Percentiles rank a stretch among this genome's conserved stretches.
These are phyloP conservation scores for Potorous gilbertii DNA, from an alignment of 2,797 vertebrate genomes.

Conservation along the genomic window DNA sequence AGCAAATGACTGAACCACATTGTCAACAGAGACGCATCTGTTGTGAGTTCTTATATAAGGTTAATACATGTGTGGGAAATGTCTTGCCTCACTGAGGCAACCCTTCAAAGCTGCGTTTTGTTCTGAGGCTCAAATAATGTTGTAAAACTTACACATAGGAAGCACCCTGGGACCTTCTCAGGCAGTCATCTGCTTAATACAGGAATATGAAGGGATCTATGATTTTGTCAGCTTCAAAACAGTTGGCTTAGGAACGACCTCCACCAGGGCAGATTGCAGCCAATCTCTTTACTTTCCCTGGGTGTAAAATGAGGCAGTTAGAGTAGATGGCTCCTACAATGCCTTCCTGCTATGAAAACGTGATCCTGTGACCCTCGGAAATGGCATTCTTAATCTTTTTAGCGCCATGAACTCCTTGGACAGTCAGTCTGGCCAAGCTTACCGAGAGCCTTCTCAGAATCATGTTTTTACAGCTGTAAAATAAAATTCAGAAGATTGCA, in stretches of 20 bases:
- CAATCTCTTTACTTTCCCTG: background rate
- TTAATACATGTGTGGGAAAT: background rate
- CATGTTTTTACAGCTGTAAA: background rate
- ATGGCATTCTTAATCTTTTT: background rate
- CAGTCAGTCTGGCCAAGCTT: background rate
- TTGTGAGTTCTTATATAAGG: background rate
- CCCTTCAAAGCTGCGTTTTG: background rate
- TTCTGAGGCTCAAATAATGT: background rate
- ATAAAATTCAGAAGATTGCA: background rate
- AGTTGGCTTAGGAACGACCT: background rate
- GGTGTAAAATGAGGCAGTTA: background rate
- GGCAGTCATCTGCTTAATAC: background rate
- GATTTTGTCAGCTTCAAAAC: background rate
- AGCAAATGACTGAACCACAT: background rate
- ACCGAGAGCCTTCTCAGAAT: background rate
- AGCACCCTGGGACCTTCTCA: background rate
- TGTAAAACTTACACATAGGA: background rate
- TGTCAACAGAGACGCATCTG: background rate
- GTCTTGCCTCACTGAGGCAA: background rate
- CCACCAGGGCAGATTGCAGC: background rate
- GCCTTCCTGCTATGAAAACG: background rate
- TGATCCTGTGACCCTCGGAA: background rate
- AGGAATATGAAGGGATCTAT: background rate
- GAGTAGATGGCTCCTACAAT: background rate
- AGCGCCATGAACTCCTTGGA: background rate